Base-by-base conservation (phyloP, 2,113 vertebrate genomes). In the Arizona elegans region DNA sequence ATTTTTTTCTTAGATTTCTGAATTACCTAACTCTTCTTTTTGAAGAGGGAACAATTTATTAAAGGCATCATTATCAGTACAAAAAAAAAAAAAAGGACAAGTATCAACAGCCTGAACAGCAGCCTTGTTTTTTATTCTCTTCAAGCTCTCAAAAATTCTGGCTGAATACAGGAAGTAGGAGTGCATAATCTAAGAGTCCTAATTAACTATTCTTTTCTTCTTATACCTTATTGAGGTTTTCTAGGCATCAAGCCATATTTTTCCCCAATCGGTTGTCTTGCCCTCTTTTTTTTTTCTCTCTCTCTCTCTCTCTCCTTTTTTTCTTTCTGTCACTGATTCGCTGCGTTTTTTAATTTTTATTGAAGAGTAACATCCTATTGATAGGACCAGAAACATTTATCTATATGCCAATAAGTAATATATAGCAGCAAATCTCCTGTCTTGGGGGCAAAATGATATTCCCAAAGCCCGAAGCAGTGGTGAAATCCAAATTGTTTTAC, bases 221-320 rank as follows among this genome's bases (percentile, higher is more conserved):
- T 94, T 96, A 95, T 94, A 96, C 59, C 94, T 95, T 96, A 97
- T 94, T 97, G 96, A 97, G 95, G 94, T 96, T 97, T 97, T 97
- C 97, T 96, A 96, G 97, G 97, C 96, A 96, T 89, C 0, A 0
- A 96, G 96, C 96, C 96, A 97, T 96, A 54, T 92, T 95, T 93
- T 93, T 94, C 94, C 95, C 88, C 23, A 88, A 21, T 88, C 55
- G n/a, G 29, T 21, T 33, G 3, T 19, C 12, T 29, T 19, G 50
- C 4, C 89, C 12, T 13, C 1, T n/a, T 12, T n/a, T 4, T n/a
- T 10, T 12, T 65, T 89, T 94, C 59, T 43, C 95, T 95, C 90
- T 94, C 59, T 43, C 95, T 95, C 81, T 53, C 90, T 81, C n/a
- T n/a, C 91, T 15, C 89, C 8, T 59, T 59, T 59, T 23, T 0